These are phyloP conservation scores for Picathartes gymnocephalus DNA, from an alignment of 2,113 vertebrate genomes.

Conservation along the genomic window DNA sequence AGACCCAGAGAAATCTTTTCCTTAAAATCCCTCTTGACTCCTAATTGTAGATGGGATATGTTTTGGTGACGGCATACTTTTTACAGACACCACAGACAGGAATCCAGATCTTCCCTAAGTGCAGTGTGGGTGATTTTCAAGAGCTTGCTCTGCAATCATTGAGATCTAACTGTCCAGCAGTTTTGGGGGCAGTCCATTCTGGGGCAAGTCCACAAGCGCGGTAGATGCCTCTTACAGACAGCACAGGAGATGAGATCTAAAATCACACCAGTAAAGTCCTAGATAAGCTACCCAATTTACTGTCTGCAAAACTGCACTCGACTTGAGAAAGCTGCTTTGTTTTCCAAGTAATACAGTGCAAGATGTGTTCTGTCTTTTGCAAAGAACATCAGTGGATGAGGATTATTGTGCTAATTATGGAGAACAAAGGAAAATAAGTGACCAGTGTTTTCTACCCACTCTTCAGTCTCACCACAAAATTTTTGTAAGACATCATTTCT, in stretches of 20 bases:
- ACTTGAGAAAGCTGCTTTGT: background rate
- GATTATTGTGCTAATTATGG: background rate
- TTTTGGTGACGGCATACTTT: background rate
- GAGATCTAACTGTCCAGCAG: background rate
- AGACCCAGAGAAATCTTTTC: background rate
- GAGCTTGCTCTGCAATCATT: background rate
- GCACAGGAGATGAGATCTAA: background rate
- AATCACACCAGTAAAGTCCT: background rate
- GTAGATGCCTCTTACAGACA: background rate
- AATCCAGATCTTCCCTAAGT: background rate
- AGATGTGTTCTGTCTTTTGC: slow-evolving; percentile 9
- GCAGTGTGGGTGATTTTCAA: background rate
- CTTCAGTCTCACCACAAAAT: slow-evolving; percentile 8
- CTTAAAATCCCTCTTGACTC: background rate
- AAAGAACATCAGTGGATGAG: background rate
- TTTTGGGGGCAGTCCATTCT: background rate
- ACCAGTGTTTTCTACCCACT: slow-evolving; percentile 11
- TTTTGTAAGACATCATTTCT: background rate
- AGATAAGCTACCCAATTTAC: background rate
- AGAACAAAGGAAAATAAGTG: background rate
- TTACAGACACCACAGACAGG: background rate
- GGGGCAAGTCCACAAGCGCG: background rate
- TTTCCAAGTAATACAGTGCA: background rate
- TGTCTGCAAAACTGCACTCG: background rate
- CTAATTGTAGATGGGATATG: background rate